Percentiles rank a stretch among this genome's conserved stretches.
Evolutionary conservation across 2,888 invertebrate species (phyloP).

Genomic region (Fissipunctia ypsillon): DNA sequence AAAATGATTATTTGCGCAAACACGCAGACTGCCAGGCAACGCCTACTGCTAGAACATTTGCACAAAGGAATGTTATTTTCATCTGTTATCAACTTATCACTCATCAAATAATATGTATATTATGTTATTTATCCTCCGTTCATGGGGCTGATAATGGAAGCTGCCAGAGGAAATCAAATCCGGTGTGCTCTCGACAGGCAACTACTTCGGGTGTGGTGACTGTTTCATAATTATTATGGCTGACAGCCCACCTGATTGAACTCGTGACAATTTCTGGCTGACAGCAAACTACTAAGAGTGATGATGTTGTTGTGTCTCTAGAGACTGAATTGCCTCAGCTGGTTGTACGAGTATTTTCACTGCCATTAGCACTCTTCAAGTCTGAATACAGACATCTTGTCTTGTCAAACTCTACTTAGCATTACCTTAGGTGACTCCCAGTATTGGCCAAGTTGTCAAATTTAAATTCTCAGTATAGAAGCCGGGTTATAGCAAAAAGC

Average conservation of each 20-base stretch:
- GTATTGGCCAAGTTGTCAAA: not conserved
- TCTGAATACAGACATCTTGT: not conserved
- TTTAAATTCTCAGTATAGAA: not conserved
- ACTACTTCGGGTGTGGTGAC: not conserved
- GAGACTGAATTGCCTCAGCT: too few relatives aligned
- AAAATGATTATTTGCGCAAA: conserved; percentile 44
- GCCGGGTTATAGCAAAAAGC: too few relatives aligned
- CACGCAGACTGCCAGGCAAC: conserved; percentile 21
- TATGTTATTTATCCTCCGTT: conserved; percentile 15
- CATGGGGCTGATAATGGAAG: conserved; percentile 16
- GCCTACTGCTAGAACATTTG: conserved; percentile 16
- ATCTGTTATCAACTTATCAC: conserved; percentile 41
- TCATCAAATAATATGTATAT: conserved; percentile 20
- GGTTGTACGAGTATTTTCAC: not conserved
- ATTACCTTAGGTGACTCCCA: not conserved
- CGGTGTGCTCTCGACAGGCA: not conserved
- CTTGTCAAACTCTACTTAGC: not conserved
- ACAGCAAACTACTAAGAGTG: not conserved
- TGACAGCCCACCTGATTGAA: not conserved
- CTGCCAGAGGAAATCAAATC: not conserved
- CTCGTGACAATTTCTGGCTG: not conserved
- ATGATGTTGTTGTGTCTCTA: not conserved
- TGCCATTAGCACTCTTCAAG: not conserved
- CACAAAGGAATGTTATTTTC: conserved; percentile 25
- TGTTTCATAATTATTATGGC: not conserved